Base-by-base conservation (phyloP, 2,888 invertebrate species). In the Eupithecia subumbrata region DNA sequence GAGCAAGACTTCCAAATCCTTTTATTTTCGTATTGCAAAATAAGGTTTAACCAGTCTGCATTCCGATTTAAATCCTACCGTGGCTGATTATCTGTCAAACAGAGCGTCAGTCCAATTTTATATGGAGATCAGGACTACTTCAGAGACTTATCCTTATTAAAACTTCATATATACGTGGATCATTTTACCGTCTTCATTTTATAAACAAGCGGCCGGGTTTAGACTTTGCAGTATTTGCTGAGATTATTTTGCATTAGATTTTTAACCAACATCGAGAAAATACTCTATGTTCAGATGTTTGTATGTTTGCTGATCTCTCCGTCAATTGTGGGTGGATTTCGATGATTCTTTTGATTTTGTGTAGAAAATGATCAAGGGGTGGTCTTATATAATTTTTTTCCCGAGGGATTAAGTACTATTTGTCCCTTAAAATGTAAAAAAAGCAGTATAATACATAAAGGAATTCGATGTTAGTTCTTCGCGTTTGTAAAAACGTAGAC, bases 11-110 rank as follows among this genome's bases (percentile, higher is more conserved):
- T 60, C 25, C 25, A 25, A 25, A 60, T 25, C 1, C 60, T 60
- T 67, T 43, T 45, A 34, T 40, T 68, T 43, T 18, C 18, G n/a
- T 63, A 63, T 69, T 63, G 75, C 76, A 45, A 76, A 76, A 69
- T 72, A 64, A 52, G n/a, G 22, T 37, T 52, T 9, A 18, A 40
- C n/a, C 43, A 22, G 75, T 34, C 75, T 9, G 63, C 52, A 75
- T 70, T 56, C 37, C 22, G 72, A 69, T 75, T 37, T 25, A 67
- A 73, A 68, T 71, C 76, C 34, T n/a, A 73, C 74, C 86, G 84
- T 83, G 79, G 68, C 80, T 81, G 85, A 86, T 85, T 83, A 79
- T 77, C 79, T 76, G 85, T 85, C 86, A 86, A 86, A 86, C 83
- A 86, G 63, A 77, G 69, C 72, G 69, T 69, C 74, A 67, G n/a